Base-by-base conservation (phyloP, 2,113 vertebrate species). In the Ramphastos sulfuratus region DNA sequence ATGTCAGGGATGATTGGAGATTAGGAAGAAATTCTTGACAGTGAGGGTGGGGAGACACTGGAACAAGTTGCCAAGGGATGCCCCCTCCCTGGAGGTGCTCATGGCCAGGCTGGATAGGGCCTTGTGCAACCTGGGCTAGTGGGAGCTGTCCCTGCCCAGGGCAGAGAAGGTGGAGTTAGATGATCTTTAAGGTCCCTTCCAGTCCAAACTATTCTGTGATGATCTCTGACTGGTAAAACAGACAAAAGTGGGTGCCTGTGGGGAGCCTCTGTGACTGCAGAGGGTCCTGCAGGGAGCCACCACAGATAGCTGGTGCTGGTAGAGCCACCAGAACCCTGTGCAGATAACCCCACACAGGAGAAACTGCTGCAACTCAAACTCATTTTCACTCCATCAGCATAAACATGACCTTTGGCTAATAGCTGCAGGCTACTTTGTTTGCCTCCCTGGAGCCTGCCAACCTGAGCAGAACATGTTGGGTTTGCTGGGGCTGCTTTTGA, bases 401-500 rank as follows among this genome's bases (percentile, higher is more conserved):
- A 85, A 71, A 82, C 3, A 4, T 1, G 55, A 94, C 89, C 95
- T 94, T 93, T 95, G 92, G 80, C 4, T 77, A 15, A 12, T 1
- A 6, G 7, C 76, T 1, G 0, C 4, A 2, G 0, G 1, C 52
- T 35, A 54, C 31, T 72, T 79, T 73, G 87, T 94, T 91, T 94
- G 78, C 60, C 15, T 48, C 12, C 76, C 78, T 52, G 76, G 56
- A 30, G 56, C 19, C 0, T 42, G 81, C 56, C 75, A 93, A 48
- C 74, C 59, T 37, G 50, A 73, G 86, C 77, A 55, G 64, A 42
- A 54, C 0, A 7, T 9, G 35, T 31, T 63, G 0, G 0, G 13
- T 56, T 52, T 87, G 66, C 84, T 76, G 78, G 31, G 54, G 67
- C 46, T 87, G 87, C 31, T 77, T 85, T 80, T 67, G 84, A 85